Evolutionary conservation across 2,797 vertebrate species (phyloP).

Genomic region (Ataeniobius toweri): DNA sequence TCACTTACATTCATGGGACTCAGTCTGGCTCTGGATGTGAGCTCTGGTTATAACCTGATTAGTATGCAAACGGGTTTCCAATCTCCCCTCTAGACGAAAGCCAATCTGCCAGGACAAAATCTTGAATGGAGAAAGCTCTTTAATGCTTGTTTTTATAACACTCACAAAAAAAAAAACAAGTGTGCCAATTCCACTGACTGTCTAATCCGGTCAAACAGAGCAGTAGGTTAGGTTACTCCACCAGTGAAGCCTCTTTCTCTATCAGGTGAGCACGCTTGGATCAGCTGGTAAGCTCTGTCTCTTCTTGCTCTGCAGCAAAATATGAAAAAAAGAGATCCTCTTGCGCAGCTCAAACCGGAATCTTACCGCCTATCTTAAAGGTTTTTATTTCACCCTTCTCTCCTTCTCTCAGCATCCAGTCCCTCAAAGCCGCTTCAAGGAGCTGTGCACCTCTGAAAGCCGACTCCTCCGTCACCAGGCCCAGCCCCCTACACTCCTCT

Average conservation of each 20-base stretch:
- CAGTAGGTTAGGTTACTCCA: slow-evolving; percentile 31
- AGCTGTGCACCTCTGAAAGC: slow-evolving; percentile 78
- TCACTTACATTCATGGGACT: slow-evolving; percentile 82
- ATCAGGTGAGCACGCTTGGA: slow-evolving; percentile 69
- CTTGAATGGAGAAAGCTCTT: slow-evolving; percentile 56
- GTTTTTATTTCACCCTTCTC: slow-evolving; percentile 35
- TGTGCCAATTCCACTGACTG: slow-evolving; percentile 36
- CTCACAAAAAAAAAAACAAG: slow-evolving; percentile 54
- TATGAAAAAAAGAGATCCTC: slow-evolving; percentile 8
- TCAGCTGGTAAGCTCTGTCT: slow-evolving; percentile 45
- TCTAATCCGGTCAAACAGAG: slow-evolving; percentile 22
- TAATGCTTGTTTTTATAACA: slow-evolving; percentile 53
- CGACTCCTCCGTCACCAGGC: slow-evolving; percentile 72
- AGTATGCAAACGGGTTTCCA: slow-evolving; percentile 75
- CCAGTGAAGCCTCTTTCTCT: slow-evolving; percentile 29
- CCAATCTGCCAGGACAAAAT: slow-evolving; percentile 59
- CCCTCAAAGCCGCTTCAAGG: slow-evolving; percentile 60
- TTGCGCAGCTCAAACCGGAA: slow-evolving; percentile 24
- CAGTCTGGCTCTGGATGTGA: slow-evolving; percentile 59
- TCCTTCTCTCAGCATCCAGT: slow-evolving; percentile 75
- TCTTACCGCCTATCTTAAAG: slow-evolving; percentile 21
- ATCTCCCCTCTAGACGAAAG: slow-evolving; percentile 42
- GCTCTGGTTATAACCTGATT: slow-evolving; percentile 69
- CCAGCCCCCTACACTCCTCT: slow-evolving; percentile 65
- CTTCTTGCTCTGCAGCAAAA: slow-evolving; percentile 49